These are phyloP conservation scores for Drosophila quadrilineata DNA, from an alignment of 1,140 invertebrate species.

Conservation along the genomic window DNA sequence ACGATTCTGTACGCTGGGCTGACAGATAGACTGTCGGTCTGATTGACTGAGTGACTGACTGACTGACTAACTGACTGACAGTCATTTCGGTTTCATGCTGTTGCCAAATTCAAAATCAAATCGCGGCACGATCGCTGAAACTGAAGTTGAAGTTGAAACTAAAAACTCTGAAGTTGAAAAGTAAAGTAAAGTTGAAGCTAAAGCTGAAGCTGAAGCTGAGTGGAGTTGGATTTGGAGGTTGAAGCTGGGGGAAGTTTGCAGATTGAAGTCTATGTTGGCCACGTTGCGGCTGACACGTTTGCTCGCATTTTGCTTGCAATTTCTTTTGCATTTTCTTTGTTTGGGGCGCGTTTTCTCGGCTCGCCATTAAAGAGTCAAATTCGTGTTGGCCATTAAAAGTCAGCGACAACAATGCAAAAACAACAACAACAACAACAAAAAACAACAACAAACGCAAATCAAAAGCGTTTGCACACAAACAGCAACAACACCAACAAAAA, in stretches of 20 bases:
- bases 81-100: slow-evolving; percentile 54
- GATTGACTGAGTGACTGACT: slow-evolving; percentile 13
- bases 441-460: slow-evolving; percentile 78
- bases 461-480: too few relatives aligned
- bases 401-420: slow-evolving; percentile 74
- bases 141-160: slow-evolving; percentile 18
- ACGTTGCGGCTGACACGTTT: slow-evolving; percentile 74
- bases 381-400: slow-evolving; percentile 76
- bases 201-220: slow-evolving; percentile 7
- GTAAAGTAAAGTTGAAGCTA: slow-evolving; percentile 1
- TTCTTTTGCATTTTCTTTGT: slow-evolving; percentile 45
- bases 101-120: slow-evolving; percentile 74
- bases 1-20: slow-evolving; percentile 55
- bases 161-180: slow-evolving; percentile 12
- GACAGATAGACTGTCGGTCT: slow-evolving; percentile 6
- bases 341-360: slow-evolving; percentile 46
- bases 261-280: slow-evolving; percentile 35
- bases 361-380: slow-evolving; percentile 71
- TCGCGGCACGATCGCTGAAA: slow-evolving; percentile 66
- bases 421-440: too few relatives aligned
- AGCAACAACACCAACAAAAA: too few relatives aligned
- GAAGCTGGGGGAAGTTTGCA: background rate
- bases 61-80: slow-evolving; percentile 44
- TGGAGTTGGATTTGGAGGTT: slow-evolving; percentile 8
- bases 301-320: slow-evolving; percentile 80